These are phyloP conservation scores for Lucilia sericata DNA, from an alignment of 1,140 invertebrate genomes.

Conservation along the genomic window DNA sequence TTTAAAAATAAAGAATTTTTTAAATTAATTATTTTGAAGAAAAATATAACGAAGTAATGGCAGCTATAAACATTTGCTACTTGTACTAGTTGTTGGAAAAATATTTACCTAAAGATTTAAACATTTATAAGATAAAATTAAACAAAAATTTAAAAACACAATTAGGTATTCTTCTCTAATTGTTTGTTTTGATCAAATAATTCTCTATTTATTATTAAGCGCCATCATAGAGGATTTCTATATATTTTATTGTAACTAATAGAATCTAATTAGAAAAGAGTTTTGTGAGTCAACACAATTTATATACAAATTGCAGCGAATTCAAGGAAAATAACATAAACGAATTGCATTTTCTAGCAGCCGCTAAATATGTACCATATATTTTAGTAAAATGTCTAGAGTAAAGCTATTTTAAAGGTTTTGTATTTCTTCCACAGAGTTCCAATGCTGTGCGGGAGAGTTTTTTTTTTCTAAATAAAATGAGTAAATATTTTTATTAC, in stretches of 20 bases:
- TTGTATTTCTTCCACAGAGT: not conserved
- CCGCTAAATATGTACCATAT: not conserved
- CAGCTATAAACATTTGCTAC: no score
- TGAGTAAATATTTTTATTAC: not conserved
- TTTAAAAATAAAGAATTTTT: no score
- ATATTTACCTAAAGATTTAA: not conserved
- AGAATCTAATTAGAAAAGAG: no score
- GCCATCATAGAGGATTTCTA: not conserved
- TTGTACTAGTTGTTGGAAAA: no score
- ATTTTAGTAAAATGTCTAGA: not conserved
- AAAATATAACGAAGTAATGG: no score
- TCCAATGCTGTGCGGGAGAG: constrained; percentile 25
- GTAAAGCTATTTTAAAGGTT: not conserved
- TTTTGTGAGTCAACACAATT: not conserved
- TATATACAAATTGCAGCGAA: not conserved
- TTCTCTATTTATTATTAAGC: constrained; percentile 9
- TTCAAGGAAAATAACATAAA: not conserved
- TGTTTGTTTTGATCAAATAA: constrained; percentile 9
- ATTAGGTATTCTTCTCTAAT: not conserved
- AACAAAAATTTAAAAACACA: not conserved
- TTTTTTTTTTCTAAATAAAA: not conserved
- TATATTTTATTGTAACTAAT: not conserved
- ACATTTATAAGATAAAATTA: not conserved
- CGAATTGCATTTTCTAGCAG: not conserved
- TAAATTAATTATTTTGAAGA: no score